These are phyloP conservation scores for Temnothorax longispinosus DNA, from an alignment of 1,140 invertebrate genomes.

Conservation along the genomic window DNA sequence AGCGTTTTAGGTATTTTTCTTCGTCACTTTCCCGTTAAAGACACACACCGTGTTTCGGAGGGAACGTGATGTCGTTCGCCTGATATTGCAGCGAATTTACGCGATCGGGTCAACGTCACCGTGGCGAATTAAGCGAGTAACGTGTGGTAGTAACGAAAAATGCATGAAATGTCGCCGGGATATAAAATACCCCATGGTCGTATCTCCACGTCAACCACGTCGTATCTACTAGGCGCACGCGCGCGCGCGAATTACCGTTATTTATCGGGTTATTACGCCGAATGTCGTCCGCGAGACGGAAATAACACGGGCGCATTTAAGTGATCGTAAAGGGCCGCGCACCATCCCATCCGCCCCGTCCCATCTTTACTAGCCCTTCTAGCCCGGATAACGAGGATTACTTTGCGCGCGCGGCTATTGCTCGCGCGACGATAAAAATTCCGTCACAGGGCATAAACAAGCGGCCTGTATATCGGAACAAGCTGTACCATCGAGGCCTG, in stretches of 20 bases:
- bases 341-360: background rate
- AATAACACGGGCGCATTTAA: conserved; percentile 52
- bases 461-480: background rate
- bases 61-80: background rate
- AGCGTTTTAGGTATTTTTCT: background rate
- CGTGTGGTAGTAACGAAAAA: background rate
- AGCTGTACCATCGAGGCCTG: background rate
- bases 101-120: background rate
- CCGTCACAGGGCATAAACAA: conserved; percentile 9
- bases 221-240: background rate
- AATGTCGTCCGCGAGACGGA: conserved; percentile 43
- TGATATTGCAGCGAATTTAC: background rate
- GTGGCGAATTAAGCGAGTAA: background rate
- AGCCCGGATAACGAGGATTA: conserved; percentile 12
- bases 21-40: background rate
- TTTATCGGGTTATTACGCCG: conserved; percentile 61
- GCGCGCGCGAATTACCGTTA: conserved; percentile 52
- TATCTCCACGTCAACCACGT: background rate
- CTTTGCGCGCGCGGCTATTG: conserved; percentile 15
- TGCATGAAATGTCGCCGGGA: background rate
- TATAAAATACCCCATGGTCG: background rate
- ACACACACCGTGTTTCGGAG: background rate
- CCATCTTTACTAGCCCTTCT: conserved; percentile 18
- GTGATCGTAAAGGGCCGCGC: conserved; percentile 60
- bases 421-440: conserved; percentile 55